These are phyloP conservation scores for Berghia stephanieae DNA, from an alignment of 1,140 invertebrate species.

Conservation along the genomic window DNA sequence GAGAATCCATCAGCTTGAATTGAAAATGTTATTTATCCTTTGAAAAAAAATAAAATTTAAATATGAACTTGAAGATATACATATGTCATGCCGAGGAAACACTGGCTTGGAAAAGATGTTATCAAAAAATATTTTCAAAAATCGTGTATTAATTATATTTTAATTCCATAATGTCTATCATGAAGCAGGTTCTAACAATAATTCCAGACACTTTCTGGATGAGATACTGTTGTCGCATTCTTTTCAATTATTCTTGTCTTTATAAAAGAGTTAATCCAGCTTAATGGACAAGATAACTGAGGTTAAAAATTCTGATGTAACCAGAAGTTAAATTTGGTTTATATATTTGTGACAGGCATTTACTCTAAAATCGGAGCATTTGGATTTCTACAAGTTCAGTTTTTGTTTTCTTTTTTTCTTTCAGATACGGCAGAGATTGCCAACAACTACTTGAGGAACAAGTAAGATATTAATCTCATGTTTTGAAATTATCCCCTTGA, in stretches of 20 bases:
- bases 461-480: constrained; percentile 39
- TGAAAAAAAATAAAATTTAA: too few relatives aligned
- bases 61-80: too few relatives aligned
- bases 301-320: neutral
- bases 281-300: neutral
- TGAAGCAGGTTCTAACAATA: too few relatives aligned
- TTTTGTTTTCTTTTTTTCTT: constrained; percentile 32
- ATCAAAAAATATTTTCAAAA: too few relatives aligned
- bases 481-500: neutral
- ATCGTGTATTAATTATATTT: too few relatives aligned
- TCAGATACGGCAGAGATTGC: constrained; percentile 45
- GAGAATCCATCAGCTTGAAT: too few relatives aligned
- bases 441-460: constrained; percentile 54
- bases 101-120: too few relatives aligned
- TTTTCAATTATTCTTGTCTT: neutral
- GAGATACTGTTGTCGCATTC: neutral
- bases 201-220: neutral
- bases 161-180: too few relatives aligned
- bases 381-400: neutral
- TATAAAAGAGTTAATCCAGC: neutral
- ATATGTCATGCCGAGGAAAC: too few relatives aligned
- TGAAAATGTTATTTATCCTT: too few relatives aligned
- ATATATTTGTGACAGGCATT: neutral
- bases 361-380: neutral
- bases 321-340: neutral